Evolutionary conservation across 1,140 invertebrate species (phyloP).

Genomic region (Pseudomyrmex flavicornis): DNA sequence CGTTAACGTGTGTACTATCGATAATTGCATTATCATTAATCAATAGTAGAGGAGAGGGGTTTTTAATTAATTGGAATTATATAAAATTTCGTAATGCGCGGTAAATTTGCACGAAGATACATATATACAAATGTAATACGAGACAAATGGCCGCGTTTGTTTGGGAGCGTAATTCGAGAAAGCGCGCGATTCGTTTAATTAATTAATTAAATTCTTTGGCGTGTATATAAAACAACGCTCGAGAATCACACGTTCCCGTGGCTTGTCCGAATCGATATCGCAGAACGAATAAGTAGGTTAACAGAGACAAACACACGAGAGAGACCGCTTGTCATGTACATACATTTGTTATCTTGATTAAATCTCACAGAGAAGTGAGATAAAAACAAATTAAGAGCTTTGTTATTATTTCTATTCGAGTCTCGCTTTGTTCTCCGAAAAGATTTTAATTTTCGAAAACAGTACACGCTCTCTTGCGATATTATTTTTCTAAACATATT

Average conservation of each 20-base stretch:
- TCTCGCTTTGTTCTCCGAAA: not conserved
- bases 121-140: constrained; percentile 5
- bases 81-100: no score
- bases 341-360: not conserved
- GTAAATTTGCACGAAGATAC: constrained; percentile 15
- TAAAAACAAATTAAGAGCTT: no score
- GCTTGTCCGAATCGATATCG: not conserved
- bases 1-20: not conserved
- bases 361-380: not conserved
- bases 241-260: not conserved
- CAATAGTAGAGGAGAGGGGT: not conserved
- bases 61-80: not conserved
- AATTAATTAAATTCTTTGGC: not conserved
- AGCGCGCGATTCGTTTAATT: not conserved
- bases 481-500: not conserved
- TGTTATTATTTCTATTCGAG: not conserved
- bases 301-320: not conserved
- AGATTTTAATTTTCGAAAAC: not conserved
- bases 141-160: not conserved
- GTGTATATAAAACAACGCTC: not conserved
- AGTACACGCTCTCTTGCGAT: not conserved
- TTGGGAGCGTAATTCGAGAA: not conserved
- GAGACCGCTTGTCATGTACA: not conserved
- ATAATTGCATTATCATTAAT: not conserved
- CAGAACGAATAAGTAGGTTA: constrained; percentile 1